Evolutionary conservation across 1,140 invertebrate species (phyloP), one percentile per base, ranked within the genome.

Genomic region (Neodiprion pinetum): DNA sequence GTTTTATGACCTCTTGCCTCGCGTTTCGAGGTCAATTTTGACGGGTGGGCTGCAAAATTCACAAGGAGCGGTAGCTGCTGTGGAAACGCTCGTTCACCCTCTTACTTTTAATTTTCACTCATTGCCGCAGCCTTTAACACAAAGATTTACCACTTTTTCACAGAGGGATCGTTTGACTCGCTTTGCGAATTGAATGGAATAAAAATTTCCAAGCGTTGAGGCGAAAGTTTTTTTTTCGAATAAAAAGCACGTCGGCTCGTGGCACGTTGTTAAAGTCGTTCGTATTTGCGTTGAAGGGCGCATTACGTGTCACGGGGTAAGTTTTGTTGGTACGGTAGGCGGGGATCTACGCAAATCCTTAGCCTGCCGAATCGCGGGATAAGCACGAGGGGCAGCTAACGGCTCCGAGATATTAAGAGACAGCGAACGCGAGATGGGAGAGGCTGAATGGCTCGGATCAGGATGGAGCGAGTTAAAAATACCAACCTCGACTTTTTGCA

Each of bases 361-460:
- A 61, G 53, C 4, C 53, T 12, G 53, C 53, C 9, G 53, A 61
- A 61, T 61, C n/a, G 3, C n/a, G 11, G 53, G 53, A 61, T 61
- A 17, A 61, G n/a, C 53, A 61, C 11, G 53, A 61, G 53, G 53
- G n/a, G 53, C n/a, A 17, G 11, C 53, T 61, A 61, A 61, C 53
- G n/a, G 53, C 53, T 61, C n/a, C 53, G 53, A 17, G 53, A 61
- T 61, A 61, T 61, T 61, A 61, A 61, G 53, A 61, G 53, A 61
- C 53, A 61, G 3, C 53, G 8, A 61, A 17, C 11, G 5, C 11
- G n/a, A 14, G 53, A 17, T 14, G 28, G 28, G 28, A 40, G 28
- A 40, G 28, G 28, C 28, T 40, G 28, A 40, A 40, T 40, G 28
- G 28, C 28, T 40, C 28, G 28, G 28, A 2, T 40, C 28, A 40